phyloP scores from a whole-genome alignment of 1,140 invertebrate genomes.

The Odontomachus brunneus region DNA sequence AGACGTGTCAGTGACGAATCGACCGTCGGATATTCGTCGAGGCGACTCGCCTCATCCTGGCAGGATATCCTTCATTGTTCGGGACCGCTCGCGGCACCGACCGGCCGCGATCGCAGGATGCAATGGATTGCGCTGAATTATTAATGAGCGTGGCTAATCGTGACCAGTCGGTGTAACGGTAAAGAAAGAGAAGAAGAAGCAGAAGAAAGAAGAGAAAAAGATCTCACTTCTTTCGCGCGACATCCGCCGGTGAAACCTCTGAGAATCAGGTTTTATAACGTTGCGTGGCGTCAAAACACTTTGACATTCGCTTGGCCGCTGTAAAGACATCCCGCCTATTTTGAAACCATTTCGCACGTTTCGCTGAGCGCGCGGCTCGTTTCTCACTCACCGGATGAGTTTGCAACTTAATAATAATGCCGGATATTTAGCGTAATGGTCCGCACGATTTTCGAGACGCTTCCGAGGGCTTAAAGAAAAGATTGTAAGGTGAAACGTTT shows the following conservation, averaged over 20 bases:
- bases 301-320: constrained; percentile 35
- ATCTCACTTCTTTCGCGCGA: constrained; percentile 43
- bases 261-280: constrained; percentile 52
- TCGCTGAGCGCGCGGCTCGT: background rate
- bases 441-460: too few species aligned
- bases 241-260: constrained; percentile 64
- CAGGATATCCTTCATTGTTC: background rate
- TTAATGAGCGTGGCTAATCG: constrained; percentile 73
- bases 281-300: constrained; percentile 35
- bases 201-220: constrained; percentile 60
- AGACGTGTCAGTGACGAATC: background rate
- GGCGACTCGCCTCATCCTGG: background rate
- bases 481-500: too few species aligned
- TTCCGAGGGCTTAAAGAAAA: too few species aligned
- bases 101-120: constrained; percentile 46
- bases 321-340: background rate
- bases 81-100: background rate
- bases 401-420: background rate
- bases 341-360: constrained; percentile 2
- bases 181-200: constrained; percentile 67
- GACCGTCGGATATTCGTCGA: background rate
- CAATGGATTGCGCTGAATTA: constrained; percentile 71
- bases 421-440: too few species aligned
- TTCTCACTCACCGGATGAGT: background rate
- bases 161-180: constrained; percentile 67